phyloP scores from a whole-genome alignment of 2,888 invertebrate species.

The Caenorhabditis uteleia region DNA sequence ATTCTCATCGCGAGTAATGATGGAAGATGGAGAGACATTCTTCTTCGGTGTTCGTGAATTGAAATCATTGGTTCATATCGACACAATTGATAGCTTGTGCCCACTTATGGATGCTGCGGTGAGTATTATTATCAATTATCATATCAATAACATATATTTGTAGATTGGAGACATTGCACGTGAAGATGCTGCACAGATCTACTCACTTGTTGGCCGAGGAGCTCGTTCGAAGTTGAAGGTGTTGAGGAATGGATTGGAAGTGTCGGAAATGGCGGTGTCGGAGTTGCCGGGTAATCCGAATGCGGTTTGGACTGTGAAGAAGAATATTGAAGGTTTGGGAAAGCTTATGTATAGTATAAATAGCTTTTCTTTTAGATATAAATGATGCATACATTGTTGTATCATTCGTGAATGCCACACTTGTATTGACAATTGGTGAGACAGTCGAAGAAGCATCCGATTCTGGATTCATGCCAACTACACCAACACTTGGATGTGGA shows the following conservation, averaged over 20 bases:
- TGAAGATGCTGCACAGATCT: constrained; percentile 97
- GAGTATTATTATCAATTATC: not conserved
- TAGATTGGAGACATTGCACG: constrained; percentile 78
- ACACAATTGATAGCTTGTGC: constrained; percentile 72
- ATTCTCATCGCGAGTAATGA: constrained; percentile 83
- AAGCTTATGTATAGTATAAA: too few relatives aligned
- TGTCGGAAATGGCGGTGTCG: constrained; percentile 99
- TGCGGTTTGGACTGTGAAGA: constrained; percentile 98
- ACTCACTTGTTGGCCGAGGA: constrained; percentile 92
- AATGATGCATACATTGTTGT: constrained; percentile 99
- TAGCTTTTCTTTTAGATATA: constrained; percentile 78
- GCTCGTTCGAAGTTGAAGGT: constrained; percentile 86
- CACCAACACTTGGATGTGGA: constrained; percentile 96
- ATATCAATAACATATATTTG: constrained; percentile 6
- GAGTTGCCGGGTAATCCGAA: constrained; percentile 99
- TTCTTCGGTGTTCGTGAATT: constrained; percentile 94
- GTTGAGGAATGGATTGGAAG: constrained; percentile 90
- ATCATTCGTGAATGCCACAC: constrained; percentile 96
- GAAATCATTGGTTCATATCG: constrained; percentile 91
- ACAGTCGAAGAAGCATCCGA: constrained; percentile 99
- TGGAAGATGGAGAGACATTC: constrained; percentile 97
- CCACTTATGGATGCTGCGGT: constrained; percentile 54
- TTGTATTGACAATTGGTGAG: constrained; percentile 97
- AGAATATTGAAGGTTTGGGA: constrained; percentile 84
- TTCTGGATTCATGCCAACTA: constrained; percentile 97